phyloP scores from a whole-genome alignment of 2,888 invertebrate species.

The Empis stercorea region DNA sequence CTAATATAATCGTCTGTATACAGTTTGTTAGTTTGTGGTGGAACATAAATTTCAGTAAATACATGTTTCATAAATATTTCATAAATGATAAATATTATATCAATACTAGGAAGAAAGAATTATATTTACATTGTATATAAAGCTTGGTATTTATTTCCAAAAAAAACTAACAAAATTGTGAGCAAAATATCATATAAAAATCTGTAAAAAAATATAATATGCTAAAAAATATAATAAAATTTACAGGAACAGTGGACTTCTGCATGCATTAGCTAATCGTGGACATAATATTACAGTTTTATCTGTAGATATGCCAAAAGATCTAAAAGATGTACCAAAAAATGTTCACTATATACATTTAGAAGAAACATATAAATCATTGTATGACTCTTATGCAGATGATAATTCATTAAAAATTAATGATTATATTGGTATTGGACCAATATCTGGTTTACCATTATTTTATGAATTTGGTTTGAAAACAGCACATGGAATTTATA shows the following conservation, averaged over 20 bases:
- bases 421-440: conserved; percentile 9
- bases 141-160: too few relatives aligned
- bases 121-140: too few relatives aligned
- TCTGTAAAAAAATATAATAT: too few relatives aligned
- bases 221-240: too few relatives aligned
- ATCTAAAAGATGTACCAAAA: conserved; percentile 10
- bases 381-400: conserved; percentile 3
- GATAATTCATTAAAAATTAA: conserved; percentile 7
- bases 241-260: conserved; percentile 17
- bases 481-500: conserved; percentile 5
- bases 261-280: conserved; percentile 14
- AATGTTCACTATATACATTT: conserved; percentile 22
- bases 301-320: conserved; percentile 17
- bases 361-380: conserved; percentile 17
- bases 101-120: too few relatives aligned
- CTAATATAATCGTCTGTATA: too few relatives aligned
- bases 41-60: too few relatives aligned
- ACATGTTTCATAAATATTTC: too few relatives aligned
- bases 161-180: too few relatives aligned
- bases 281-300: conserved; percentile 21
- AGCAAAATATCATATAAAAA: too few relatives aligned
- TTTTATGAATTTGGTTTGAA: conserved; percentile 12
- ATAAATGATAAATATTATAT: too few relatives aligned
- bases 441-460: conserved; percentile 9
- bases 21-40: too few relatives aligned